Evolutionary conservation across 2,797 vertebrate genomes (phyloP), one percentile per base, ranked within the genome.

Genomic region (Danio choprae): DNA sequence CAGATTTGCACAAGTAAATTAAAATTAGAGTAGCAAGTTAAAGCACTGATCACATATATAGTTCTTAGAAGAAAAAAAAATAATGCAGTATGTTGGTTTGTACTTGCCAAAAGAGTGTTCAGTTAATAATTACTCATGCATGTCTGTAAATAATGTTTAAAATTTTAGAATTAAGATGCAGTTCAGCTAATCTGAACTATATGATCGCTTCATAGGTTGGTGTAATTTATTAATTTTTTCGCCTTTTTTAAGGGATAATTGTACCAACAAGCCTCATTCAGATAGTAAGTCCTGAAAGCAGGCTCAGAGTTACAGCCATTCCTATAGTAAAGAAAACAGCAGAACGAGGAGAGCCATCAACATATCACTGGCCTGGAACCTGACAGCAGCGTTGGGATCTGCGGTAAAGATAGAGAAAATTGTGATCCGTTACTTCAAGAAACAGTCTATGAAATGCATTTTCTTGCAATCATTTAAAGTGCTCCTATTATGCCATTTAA

Each of bases 331-430:
- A 38, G 82, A 71, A 8, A 85, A 11, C 51, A 83, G 74, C 38
- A 92, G 38, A 29, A 86, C 78, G 48, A 89, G 77, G 48, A 90
- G 18, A 48, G 73, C 70, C 59, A 84, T 69, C 36, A 89, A 4
- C 76, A 87, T 53, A 67, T 90, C 48, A 53, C 22, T 81, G 13
- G 83, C 74, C 18, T 80, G 81, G 46, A 83, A 50, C 53, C 80
- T 78, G 55, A 63, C 68, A 12, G 67, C 67, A 6, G 85, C 63
- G 2, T 4, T n/a, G n/a, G 0, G 1, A 3, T 77, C 79, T 89
- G 53, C 38, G 80, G 40, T 74, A 82, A 7, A 80, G 7, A 79
- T 22, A 48, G 77, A 64, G 8, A 53, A 6, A 70, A 51, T 9
- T 20, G 6, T 77, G 7, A 16, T 16, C 51, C 13, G 3, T 43